Base-by-base conservation (phyloP, 2,888 invertebrate genomes). In the Andrena marginata region DNA sequence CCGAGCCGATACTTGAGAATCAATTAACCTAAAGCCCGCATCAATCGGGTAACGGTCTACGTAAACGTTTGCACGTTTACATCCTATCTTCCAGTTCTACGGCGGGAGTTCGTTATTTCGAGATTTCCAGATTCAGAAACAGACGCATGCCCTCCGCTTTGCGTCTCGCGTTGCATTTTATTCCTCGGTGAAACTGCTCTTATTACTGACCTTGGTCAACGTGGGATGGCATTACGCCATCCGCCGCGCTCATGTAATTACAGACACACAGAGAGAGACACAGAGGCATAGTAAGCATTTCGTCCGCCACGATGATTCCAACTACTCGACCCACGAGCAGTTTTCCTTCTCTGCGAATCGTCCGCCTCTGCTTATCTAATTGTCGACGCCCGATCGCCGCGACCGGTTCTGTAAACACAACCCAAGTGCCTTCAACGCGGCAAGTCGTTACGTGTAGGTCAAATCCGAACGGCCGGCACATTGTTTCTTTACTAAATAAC, bases 151-250 rank as follows among this genome's bases (percentile, higher is more conserved):
- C 48, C n/a, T 29, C 8, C 16, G 5, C n/a, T n/a, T 33, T 16
- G 4, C 16, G 35, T 56, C 13, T 68, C 8, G 10, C 6, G 26
- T 65, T 33, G 13, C 54, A 20, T 7, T 48, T 10, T 56, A 20
- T 70, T 71, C 74, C 72, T 70, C 69, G 42, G 42, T 10, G 49
- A 26, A 29, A 48, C 0, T 6, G 23, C 49, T 73, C 77, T 74
- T 73, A 60, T 77, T 80, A 70, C 70, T 80, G 85, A 80, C 84
- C 85, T 84, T 77, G 73, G 23, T 16, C 51, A 72, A 56, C 26
- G 20, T n/a, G 10, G 31, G 23, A 56, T 23, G 56, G 48, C 29
- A 60, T 76, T 79, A 73, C 84, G 65, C 48, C 72, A 84, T 68
- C 33, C 35, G 23, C n/a, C 33, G 23, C 8, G 49, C 16, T 35